Conservation (phyloP, 2,797 vertebrate genomes). For the Tauraco hartlaubi region DNA sequence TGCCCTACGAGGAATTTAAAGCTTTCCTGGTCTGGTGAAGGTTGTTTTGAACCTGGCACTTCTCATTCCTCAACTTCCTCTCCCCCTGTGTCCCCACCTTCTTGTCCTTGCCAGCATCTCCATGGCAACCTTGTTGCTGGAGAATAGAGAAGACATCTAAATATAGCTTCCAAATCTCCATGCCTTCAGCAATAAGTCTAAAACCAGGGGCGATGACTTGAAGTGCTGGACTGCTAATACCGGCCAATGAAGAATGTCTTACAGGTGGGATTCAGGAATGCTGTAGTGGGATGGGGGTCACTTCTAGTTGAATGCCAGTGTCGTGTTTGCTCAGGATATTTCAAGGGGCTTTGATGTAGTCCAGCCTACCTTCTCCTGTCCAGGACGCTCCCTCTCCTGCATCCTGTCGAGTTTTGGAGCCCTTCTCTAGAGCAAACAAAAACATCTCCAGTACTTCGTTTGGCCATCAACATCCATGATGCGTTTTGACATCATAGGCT, state of each 20-base stretch:
- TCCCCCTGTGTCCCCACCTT: conserved; percentile 21
- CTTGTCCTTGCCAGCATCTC: conserved; percentile 69
- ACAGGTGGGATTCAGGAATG: not conserved
- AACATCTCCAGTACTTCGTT: not conserved
- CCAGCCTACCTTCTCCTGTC: not conserved
- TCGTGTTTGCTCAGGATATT: not conserved
- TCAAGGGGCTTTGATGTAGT: not conserved
- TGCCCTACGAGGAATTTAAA: not conserved
- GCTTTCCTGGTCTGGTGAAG: not conserved
- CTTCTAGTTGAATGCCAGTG: not conserved
- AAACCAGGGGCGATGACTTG: conserved; percentile 61
- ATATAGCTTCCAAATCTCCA: conserved; percentile 83
- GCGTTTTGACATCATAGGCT: not conserved
- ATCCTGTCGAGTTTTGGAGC: not conserved
- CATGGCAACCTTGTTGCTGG: conserved; percentile 82
- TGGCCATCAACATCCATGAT: not conserved
- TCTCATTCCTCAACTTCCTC: conserved; percentile 59
- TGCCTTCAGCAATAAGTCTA: conserved; percentile 77
- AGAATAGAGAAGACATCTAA: conserved; percentile 81
- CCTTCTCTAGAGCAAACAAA: not conserved
- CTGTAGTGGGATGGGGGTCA: not conserved
- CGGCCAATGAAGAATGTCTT: not conserved
- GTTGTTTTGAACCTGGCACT: conserved; percentile 40
- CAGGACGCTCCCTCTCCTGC: not conserved
- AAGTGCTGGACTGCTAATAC: conserved; percentile 30